Base-by-base conservation (phyloP, 2,797 vertebrate species). In the Megaceryle alcyon region DNA sequence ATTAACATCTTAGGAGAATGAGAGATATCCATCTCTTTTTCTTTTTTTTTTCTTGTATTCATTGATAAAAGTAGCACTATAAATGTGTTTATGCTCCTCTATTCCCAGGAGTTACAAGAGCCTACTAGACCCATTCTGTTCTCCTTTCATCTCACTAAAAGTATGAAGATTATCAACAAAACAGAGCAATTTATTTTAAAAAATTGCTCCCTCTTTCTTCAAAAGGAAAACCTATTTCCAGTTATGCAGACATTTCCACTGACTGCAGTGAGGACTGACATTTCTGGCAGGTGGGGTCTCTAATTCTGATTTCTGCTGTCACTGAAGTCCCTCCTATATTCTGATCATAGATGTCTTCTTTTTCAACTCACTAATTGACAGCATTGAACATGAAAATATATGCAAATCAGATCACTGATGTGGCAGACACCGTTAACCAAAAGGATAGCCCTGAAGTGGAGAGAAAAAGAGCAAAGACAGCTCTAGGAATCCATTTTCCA, bases 1-100 rank as follows among this genome's bases (percentile, higher is more conserved):
- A 86, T 93, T 95, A 95, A 61, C n/a, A 68, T 86, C 75, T 53
- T 86, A 70, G 14, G 17, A 90, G 60, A 88, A 77, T n/a, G 13
- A 14, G 28, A 86, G 46, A 88, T 53, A 80, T 2, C 3, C 4
- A 44, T 33, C 29, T 90, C 41, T 61, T n/a, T 61, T 49, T 79
- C 25, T 6, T 71, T 68, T 75, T 77, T 23, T 23, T 64, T 51
- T 63, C 26, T 18, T 56, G 21, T 10, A 37, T 59, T 82, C 60
- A 73, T 53, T 95, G 64, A 77, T 66, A 72, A 86, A 90, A 94
- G 16, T 17, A 72, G 20, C 23, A 44, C 21, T 16, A 60, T 41
- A 82, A 44, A 66, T 84, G 25, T 63, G 12, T 14, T 69, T 75
- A 22, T 39, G 9, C 56, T 78, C 4, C 8, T 18, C 10, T 81